A percentile compares a stretch with the other conserved stretches of the same genome.
Evolutionary conservation across 2,888 invertebrate genomes (phyloP).

Genomic region (Eurytoma californica): DNA sequence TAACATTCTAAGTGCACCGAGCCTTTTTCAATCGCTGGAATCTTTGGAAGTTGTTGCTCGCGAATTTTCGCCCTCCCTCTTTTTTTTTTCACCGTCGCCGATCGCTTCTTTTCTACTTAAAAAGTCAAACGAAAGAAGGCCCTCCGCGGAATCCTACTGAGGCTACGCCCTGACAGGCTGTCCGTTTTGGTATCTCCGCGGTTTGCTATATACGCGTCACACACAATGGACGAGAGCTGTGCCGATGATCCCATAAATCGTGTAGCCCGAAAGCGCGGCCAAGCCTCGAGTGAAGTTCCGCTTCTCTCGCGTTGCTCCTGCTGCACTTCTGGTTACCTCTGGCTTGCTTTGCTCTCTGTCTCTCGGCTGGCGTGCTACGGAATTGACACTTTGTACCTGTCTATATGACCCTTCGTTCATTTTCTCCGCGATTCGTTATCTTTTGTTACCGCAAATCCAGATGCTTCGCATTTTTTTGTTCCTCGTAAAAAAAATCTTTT

Average conservation of each 20-base stretch:
- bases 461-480: no score
- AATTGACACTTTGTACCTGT: no score
- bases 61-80: background rate
- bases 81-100: background rate
- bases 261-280: background rate
- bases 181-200: constrained; percentile 5
- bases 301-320: background rate
- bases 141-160: constrained; percentile 26
- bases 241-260: constrained; percentile 70
- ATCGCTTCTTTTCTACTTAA: background rate
- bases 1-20: constrained; percentile 42
- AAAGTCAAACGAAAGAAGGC: background rate
- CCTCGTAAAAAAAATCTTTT: no score
- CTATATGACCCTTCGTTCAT: no score
- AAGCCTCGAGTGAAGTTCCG: background rate
- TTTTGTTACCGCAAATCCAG: no score
- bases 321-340: background rate
- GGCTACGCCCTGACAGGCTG: constrained; percentile 5
- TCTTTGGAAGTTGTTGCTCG: constrained; percentile 32
- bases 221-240: constrained; percentile 36
- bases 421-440: no score
- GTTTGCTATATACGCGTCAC: constrained; percentile 26
- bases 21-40: constrained; percentile 17
- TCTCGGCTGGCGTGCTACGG: no score
- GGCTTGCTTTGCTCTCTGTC: no score